Base-by-base conservation (phyloP, 2,113 vertebrate species). In the Limanda limanda region DNA sequence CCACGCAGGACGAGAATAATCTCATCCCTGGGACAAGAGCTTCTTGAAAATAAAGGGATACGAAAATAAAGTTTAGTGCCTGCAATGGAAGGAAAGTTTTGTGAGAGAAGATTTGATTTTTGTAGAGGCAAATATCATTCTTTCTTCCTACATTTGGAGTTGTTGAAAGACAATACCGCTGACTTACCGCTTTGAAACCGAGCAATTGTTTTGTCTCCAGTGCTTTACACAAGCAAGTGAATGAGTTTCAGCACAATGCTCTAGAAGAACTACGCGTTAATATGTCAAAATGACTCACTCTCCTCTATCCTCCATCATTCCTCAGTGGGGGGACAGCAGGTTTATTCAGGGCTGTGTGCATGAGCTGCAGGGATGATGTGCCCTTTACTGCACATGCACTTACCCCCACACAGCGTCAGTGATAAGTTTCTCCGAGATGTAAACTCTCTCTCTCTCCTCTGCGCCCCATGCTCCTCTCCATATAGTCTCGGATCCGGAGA, bases 91-190 rank as follows among this genome's bases (percentile, higher is more conserved):
- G 23, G 14, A 78, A 77, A 70, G 68, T 83, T 86, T 74, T 62
- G 47, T 4, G 42, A 75, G 82, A 59, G 4, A 12, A 76, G 73
- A 83, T 88, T 64, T 58, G 35, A 86, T 86, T 78, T 84, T 57
- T 79, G 74, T 82, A 40, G 23, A 70, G 83, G 71, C 71, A 85
- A 86, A 86, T 83, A 60, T 54, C 21, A 87, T 80, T 80, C 24
- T 68, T 13, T 17, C 68, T 17, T 18, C 68, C 31, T 68, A 57
- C 76, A 90, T 91, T 84, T 85, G n/a, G 73, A 79, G 54, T 74
- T 87, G 82, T 86, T 83, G 74, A 83, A 87, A 79, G 71, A 42
- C 31, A 57, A 31, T 68, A 85, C 78, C 69, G 82, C 89, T 88
- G 84, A 84, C 69, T 79, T 78, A 24, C 55, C 35, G 47, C 63